Conservation (phyloP, 2,797 vertebrate genomes). For the Chaenodraco wilsoni region DNA sequence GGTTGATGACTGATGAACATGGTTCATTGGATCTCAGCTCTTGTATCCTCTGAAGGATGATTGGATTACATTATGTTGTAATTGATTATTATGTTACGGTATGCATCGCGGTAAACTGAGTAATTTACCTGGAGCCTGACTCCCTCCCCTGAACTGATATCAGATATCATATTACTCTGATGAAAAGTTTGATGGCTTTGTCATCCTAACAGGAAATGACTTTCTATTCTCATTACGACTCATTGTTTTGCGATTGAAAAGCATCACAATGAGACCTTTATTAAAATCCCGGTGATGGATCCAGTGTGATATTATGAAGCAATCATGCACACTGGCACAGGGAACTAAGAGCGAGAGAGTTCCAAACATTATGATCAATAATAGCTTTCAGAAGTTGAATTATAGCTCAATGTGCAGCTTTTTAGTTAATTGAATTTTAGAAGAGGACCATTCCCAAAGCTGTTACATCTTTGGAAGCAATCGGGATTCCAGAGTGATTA, state of each 20-base stretch:
- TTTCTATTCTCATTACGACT: constrained; percentile 39
- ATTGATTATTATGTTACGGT: constrained; percentile 83
- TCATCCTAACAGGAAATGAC: constrained; percentile 68
- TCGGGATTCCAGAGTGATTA: constrained; percentile 53
- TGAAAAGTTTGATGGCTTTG: constrained; percentile 59
- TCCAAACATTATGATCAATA: constrained; percentile 82
- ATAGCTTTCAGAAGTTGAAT: constrained; percentile 73
- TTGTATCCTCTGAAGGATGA: constrained; percentile 76
- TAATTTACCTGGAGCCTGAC: constrained; percentile 69
- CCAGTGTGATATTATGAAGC: constrained; percentile 37
- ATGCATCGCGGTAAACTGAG: constrained; percentile 72
- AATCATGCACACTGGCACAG: constrained; percentile 46
- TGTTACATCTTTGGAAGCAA: constrained; percentile 58
- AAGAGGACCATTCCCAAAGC: constrained; percentile 69
- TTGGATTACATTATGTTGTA: constrained; percentile 76
- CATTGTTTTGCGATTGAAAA: constrained; percentile 49
- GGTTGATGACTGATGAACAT: constrained; percentile 83
- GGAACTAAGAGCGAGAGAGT: constrained; percentile 58
- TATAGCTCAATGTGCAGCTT: constrained; percentile 75
- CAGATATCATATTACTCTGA: constrained; percentile 60
- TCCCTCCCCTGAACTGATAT: constrained; percentile 43
- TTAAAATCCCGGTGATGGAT: constrained; percentile 40
- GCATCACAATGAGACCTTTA: constrained; percentile 27
- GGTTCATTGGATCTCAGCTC: constrained; percentile 76
- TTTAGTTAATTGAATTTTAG: constrained; percentile 82